Base-by-base conservation (phyloP, 2,797 vertebrate genomes). In the Sandelia bainsii region DNA sequence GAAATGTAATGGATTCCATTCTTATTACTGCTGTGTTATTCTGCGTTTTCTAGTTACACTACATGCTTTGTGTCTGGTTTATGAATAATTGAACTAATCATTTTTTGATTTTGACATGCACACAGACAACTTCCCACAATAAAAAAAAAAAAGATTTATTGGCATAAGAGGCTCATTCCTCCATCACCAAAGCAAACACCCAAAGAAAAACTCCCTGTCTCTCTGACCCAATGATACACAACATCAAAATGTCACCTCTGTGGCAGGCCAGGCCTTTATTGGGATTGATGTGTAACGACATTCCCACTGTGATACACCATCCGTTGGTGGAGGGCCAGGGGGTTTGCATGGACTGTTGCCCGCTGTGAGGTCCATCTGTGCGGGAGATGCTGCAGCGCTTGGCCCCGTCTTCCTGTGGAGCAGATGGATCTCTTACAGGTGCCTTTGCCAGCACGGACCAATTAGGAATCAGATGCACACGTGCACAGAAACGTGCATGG, bases 301-400 rank as follows among this genome's bases (percentile, higher is more conserved):
- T 69, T 79, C 84, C 82, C 80, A 59, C 90, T 83, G 87, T 61
- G 86, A 77, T 69, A 76, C 83, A 85, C 80, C 87, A 81, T 87
- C 77, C 74, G 76, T 57, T 86, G 82, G 74, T 75, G 81, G 70
- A 50, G 72, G 80, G 80, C 69, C 72, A 72, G 71, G 80, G 86
- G 74, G 76, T 72, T 66, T 51, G 53, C 71, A 62, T 85, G 90
- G 83, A 78, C 59, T 5, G 81, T 20, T 27, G 44, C 91, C 83
- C 70, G 69, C 87, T 77, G 89, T 37, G 88, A 88, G 86, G 80
- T 90, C 91, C 91, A 91, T 91, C 91, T 93, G 92, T 87, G 87
- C 77, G 87, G 81, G 82, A 75, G 73, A 82, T 56, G 80, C 72
- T 58, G 82, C 46, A 6, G 83, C 13, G 73, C 51, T 77, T 8